Conservation (phyloP, 2,888 invertebrate species). For the Saturnia japonica region DNA sequence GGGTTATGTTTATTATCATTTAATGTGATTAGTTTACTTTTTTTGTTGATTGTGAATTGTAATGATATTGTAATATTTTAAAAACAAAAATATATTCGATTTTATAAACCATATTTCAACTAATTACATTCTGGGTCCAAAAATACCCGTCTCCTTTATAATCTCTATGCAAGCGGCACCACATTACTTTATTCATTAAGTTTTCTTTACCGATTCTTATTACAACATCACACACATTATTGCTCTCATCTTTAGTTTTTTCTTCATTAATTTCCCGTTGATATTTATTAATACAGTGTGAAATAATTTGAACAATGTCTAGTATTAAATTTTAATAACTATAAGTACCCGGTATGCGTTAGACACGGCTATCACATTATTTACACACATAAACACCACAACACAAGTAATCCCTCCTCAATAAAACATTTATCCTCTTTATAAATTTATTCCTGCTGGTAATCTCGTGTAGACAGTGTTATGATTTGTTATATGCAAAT, state of each 20-base stretch:
- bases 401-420: not conserved
- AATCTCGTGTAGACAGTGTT: constrained; percentile 31
- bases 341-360: not conserved
- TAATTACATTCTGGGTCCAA: too few species aligned
- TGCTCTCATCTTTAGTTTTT: not conserved
- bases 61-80: too few species aligned
- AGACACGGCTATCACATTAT: not conserved
- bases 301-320: not conserved
- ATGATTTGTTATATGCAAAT: constrained; percentile 32
- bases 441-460: constrained; percentile 23
- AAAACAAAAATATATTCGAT: too few species aligned
- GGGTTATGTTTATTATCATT: too few species aligned
- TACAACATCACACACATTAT: not conserved
- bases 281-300: not conserved
- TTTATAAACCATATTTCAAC: too few species aligned
- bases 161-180: not conserved
- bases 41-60: too few species aligned
- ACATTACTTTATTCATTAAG: not conserved
- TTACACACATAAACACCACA: not conserved
- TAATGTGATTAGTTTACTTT: too few species aligned
- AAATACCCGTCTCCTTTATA: too few species aligned
- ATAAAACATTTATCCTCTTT: constrained; percentile 5
- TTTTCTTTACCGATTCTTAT: not conserved
- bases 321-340: not conserved
- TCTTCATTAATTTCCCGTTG: not conserved